Evolutionary conservation across 2,113 vertebrate genomes (phyloP), one percentile per base, ranked within the genome.

Genomic region (Agapornis roseicollis): DNA sequence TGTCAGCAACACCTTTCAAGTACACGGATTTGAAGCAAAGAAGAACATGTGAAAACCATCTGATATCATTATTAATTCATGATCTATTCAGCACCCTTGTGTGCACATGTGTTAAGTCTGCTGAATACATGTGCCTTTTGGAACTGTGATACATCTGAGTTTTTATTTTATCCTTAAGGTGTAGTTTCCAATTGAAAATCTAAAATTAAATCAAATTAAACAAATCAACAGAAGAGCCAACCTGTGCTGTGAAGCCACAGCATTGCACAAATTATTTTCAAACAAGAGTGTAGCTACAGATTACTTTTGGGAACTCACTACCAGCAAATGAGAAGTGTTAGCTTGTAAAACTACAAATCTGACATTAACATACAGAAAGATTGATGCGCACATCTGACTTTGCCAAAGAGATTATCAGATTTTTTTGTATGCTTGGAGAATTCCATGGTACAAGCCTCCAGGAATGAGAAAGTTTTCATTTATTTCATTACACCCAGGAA

Each of bases 31-130:
- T 87, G 80, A 96, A 88, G 69, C 24, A 74, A 66, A 83, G 55
- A 80, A 66, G 14, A 79, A 88, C 58, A 87, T 46, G 73, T 50
- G 77, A 95, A 95, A 93, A 86, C 47, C 92, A 95, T 89, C 86
- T 69, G 77, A 94, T 84, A 68, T 29, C 20, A 84, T 96, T 76
- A 96, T 78, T 96, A 89, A 96, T 91, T 96, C 91, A 93, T 66
- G 69, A 88, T 41, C 63, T 85, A 22, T 83, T 89, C 79, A 89
- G 86, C 73, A 89, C 60, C 68, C 66, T 70, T 72, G 66, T 46
- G 71, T 39, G 78, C 66, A 89, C 80, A 25, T 58, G 80, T 37
- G 72, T 85, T 68, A 93, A 60, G 52, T 79, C 50, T 94, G 73
- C 73, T 79, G 86, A 71, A 71, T 87, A 66, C 46, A 37, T 6